Base-by-base conservation (phyloP, 2,797 vertebrate genomes). In the Micrastur ruficollis region DNA sequence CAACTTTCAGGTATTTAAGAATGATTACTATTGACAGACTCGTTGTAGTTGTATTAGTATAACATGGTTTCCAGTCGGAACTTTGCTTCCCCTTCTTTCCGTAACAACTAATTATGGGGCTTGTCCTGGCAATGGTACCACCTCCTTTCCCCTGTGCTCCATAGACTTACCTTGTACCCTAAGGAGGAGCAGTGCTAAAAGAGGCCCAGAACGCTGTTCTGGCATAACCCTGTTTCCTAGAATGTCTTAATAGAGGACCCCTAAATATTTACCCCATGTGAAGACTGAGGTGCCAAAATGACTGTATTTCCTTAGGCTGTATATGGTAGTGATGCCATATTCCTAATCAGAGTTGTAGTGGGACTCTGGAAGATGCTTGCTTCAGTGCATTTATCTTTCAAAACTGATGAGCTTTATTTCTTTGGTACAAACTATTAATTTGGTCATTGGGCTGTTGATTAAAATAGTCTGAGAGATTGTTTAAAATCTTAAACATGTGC, bases 1-100 rank as follows among this genome's bases (percentile, higher is more conserved):
- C 8, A 9, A 17, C 42, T 75, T 72, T 42, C 38, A 70, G 26
- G 31, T 47, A 31, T 81, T 86, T 78, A 53, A 8, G 6, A 58
- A 29, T 72, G 19, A 46, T 46, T 92, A 17, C 17, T 65, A 1
- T 40, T 55, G 31, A n/a, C 70, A 46, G 11, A 56, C 11, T 74
- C 55, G 26, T 73, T 78, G 61, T 36, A 46, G 38, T 47, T 93
- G 13, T 42, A n/a, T 31, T 58, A 34, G 49, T 61, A 38, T 46
- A 19, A 61, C 0, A 0, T 13, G 11, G 19, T 8, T 4, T 66
- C 9, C 25, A 47, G n/a, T 12, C 1, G 8, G 71, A 94, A 52
- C 16, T 90, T 66, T 9, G 18, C 21, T 17, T 68, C 27, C 16
- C 21, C 32, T 55, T 71, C 52, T 62, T 87, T 49, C 38, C 15